Evolutionary conservation across 1,140 invertebrate genomes (phyloP), one percentile per base, ranked within the genome.

Genomic region (Drosophila equinoxialis): DNA sequence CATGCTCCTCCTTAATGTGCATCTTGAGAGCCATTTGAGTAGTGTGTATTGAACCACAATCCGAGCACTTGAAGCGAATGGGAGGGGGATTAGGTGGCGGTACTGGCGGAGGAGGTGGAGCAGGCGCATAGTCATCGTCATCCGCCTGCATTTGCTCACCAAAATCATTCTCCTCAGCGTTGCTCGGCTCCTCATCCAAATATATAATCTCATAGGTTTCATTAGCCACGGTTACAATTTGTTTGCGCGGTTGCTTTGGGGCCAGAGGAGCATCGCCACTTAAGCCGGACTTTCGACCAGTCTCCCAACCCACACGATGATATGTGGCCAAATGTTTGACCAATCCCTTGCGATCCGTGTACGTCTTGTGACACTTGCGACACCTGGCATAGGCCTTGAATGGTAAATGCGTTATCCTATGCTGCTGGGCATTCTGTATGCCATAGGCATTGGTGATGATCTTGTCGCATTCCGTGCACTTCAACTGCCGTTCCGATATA

Each of bases 361-460:
- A 91, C 0, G 86, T 80, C 45, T 91, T 91, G 30, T 77, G 69
- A 63, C 90, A 91, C 39, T 91, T 76, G 54, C 83, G 83, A 45
- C 90, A 91, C 5, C 87, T 71, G 8, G 83, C 82, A 39, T 89
- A 91, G 1, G 90, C 84, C 60, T 91, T 91, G 30, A 76, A 89
- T 0, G 90, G 90, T 57, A 91, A 58, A 62, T 91, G 90, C 1
- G 90, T 91, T 23, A 91, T 89, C 30, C 81, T 71, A 71, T 91
- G 90, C 58, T 91, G 90, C 57, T 91, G 90, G 0, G 90, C 90
- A 74, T 91, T 91, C 75, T 91, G 90, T 57, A 91, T 86, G 6
- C 90, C 90, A 64, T 91, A 91, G 3, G 90, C 90, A 60, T 91
- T 91, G 6, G 90, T 91, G 5, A 91, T 91, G 13, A 91, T 85